Percentiles rank a stretch among this genome's conserved stretches.
Conservation (phyloP, 2,888 invertebrate genomes). For the Apotomis turbidana region DNA sequence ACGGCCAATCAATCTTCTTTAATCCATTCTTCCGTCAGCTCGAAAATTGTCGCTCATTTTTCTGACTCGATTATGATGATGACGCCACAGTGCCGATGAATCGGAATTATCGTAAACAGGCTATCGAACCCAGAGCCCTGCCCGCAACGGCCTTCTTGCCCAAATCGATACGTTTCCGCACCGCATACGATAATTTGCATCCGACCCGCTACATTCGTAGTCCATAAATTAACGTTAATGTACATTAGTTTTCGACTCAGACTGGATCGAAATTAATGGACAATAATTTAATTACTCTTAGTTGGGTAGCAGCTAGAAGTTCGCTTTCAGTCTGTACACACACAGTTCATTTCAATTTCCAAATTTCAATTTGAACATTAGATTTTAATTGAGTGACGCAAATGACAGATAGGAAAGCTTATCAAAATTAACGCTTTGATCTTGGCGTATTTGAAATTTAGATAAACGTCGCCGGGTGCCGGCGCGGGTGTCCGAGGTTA, state of each 20-base stretch:
- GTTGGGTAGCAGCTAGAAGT: slow-evolving; percentile 42
- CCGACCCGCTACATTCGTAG: slow-evolving; percentile 48
- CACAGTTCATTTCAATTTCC: slow-evolving; percentile 4
- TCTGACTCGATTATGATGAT: slow-evolving; percentile 20
- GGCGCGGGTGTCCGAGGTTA: slow-evolving; percentile 42
- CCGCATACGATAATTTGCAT: slow-evolving; percentile 43
- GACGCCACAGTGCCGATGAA: slow-evolving; percentile 39
- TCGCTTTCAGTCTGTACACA: neutral
- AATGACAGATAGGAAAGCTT: slow-evolving; percentile 4
- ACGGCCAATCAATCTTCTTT: slow-evolving; percentile 37
- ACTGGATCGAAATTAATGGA: slow-evolving; percentile 54
- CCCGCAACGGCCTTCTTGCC: slow-evolving; percentile 37
- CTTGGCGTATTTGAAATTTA: slow-evolving; percentile 58
- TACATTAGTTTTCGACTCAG: slow-evolving; percentile 46
- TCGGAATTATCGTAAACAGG: slow-evolving; percentile 51
- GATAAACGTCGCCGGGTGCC: slow-evolving; percentile 51
- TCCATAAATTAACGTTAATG: slow-evolving; percentile 55
- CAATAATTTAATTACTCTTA: slow-evolving; percentile 51
- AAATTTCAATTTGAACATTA: slow-evolving; percentile 10
- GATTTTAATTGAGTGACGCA: slow-evolving; percentile 23
- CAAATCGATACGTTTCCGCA: slow-evolving; percentile 47
- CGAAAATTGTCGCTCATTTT: slow-evolving; percentile 32
- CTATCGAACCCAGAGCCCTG: slow-evolving; percentile 46
- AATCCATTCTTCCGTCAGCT: slow-evolving; percentile 36
- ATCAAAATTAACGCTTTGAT: slow-evolving; percentile 46